A percentile compares a stretch with the other conserved stretches of the same genome.
Evolutionary conservation across 2,113 vertebrate genomes (phyloP).

Genomic region (Gobius niger): DNA sequence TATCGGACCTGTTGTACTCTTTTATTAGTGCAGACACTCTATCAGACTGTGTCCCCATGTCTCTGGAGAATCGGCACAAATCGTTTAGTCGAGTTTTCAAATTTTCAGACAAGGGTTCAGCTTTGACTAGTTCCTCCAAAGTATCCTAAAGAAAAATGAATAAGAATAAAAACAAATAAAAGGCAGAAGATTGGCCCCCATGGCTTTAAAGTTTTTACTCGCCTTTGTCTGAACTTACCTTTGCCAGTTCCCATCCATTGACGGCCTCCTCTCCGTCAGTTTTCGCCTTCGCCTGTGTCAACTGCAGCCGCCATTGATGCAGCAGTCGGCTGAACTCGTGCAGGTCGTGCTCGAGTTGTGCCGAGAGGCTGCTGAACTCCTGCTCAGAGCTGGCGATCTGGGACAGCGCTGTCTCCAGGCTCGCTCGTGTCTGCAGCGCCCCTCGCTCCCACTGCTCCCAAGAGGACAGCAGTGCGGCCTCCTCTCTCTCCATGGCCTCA

Average conservation of each 20-base stretch:
- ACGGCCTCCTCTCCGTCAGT: slow-evolving; percentile 82
- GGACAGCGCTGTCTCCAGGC: slow-evolving; percentile 81
- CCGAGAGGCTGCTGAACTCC: slow-evolving; percentile 81
- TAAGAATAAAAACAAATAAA: neutral
- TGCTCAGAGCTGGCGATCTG: slow-evolving; percentile 89
- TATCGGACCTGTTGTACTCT: slow-evolving; percentile 89
- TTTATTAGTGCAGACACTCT: slow-evolving; percentile 92
- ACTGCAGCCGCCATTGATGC: slow-evolving; percentile 70
- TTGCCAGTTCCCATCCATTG: slow-evolving; percentile 86
- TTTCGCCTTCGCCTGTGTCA: slow-evolving; percentile 76
- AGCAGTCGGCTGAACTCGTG: slow-evolving; percentile 76
- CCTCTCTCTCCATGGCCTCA: slow-evolving; percentile 85
- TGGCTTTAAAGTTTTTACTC: neutral
- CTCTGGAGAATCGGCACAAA: slow-evolving; percentile 92
- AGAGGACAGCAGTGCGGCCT: slow-evolving; percentile 81
- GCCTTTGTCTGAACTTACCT: slow-evolving; percentile 65
- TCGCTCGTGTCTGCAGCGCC: slow-evolving; percentile 73
- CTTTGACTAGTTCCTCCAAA: slow-evolving; percentile 82
- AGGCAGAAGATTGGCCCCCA: neutral
- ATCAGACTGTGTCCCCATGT: slow-evolving; percentile 85
- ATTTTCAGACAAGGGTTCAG: slow-evolving; percentile 84
- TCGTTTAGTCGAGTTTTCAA: slow-evolving; percentile 92
- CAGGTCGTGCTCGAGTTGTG: slow-evolving; percentile 82
- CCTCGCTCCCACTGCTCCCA: slow-evolving; percentile 92
- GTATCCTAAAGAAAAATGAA: slow-evolving; percentile 77